Evolutionary conservation across 2,113 vertebrate species (phyloP), one percentile per base, ranked within the genome.

Genomic region (Piprites chloris): DNA sequence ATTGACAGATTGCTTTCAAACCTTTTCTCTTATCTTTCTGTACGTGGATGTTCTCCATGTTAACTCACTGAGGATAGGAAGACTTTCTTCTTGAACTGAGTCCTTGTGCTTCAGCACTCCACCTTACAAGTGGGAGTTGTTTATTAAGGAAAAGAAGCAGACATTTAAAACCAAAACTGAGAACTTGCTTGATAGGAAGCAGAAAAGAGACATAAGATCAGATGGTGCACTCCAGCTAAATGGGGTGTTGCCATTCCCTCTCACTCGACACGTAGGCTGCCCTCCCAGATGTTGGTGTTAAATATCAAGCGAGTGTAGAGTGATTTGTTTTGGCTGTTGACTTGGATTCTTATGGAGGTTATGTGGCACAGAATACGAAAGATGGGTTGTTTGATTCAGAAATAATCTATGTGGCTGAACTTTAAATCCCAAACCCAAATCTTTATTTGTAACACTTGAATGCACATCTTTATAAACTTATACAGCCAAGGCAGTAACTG

Each of bases 251-350:
- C 85, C 68, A 66, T 85, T 96, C 94, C 81, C 85, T 94, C 42
- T 94, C 93, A 79, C 78, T 96, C 12, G 1, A 79, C 91, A 94
- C 63, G 59, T 73, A 79, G 22, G 26, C 65, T 83, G 71, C 85
- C 78, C 63, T 91, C 87, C 67, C 67, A 96, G 53, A 59, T 52
- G 47, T 16, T 88, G 58, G 55, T 91, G 69, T 93, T 90, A 87
- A 74, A 24, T 83, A 94, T 83, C 82, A 74, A 72, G 59, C 8
- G 72, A 90, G 78, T 74, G 87, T 41, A 77, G 91, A 96, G 58
- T 93, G 94, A 96, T 95, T 94, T 77, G 67, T 88, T 96, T 86
- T 77, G 85, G 90, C 87, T 94, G 95, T 61, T 59, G 50, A 67
- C 39, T 9, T 63, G 47, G 63, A 93, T 87, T 94, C 59, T 83